Percentiles rank a stretch among this genome's conserved stretches.
These are phyloP conservation scores for Drosophila dives DNA, from an alignment of 2,888 invertebrate genomes.

Conservation along the genomic window DNA sequence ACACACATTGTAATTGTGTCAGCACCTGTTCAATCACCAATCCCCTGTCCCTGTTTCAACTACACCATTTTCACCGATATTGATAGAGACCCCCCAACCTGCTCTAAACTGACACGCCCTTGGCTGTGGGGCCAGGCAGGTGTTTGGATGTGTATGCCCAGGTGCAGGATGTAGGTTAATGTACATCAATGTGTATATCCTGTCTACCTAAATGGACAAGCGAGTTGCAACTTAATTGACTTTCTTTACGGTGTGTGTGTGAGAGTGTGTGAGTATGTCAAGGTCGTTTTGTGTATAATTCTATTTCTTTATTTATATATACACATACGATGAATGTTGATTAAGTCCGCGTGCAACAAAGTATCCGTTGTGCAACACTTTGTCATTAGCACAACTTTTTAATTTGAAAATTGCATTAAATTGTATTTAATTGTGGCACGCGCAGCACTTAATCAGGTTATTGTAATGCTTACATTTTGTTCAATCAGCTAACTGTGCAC, in stretches of 20 bases:
- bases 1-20: constrained; percentile 57
- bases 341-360: constrained; percentile 6
- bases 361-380: constrained; percentile 17
- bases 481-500: background rate
- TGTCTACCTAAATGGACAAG: constrained; percentile 18
- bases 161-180: constrained; percentile 53
- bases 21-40: constrained; percentile 44
- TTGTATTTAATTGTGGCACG: constrained; percentile 15
- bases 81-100: constrained; percentile 16
- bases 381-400: constrained; percentile 10
- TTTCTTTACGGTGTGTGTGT: background rate
- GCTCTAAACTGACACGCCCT: constrained; percentile 16
- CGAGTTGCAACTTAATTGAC: constrained; percentile 30
- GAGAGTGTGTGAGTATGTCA: background rate
- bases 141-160: constrained; percentile 2
- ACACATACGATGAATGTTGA: constrained; percentile 2
- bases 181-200: constrained; percentile 47
- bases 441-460: too few relatives aligned
- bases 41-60: constrained; percentile 6
- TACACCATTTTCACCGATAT: constrained; percentile 3
- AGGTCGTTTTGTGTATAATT: background rate
- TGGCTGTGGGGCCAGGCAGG: background rate
- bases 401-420: constrained; percentile 20
- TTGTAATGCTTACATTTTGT: background rate
- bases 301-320: background rate